phyloP scores from a whole-genome alignment of 2,113 vertebrate species.

The Stictonetta naevosa region DNA sequence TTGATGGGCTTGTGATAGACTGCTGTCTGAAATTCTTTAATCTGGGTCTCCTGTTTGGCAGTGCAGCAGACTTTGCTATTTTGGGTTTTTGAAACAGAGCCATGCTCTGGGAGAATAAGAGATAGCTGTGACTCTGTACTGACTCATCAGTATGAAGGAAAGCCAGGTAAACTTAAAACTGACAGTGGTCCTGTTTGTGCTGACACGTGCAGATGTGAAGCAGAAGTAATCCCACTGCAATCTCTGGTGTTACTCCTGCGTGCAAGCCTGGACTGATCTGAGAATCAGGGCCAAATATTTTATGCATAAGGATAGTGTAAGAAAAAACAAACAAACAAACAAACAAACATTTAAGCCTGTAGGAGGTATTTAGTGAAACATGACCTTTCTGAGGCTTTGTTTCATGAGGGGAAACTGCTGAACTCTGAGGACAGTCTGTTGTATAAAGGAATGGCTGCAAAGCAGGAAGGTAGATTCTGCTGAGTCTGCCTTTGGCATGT shows the following conservation, averaged over 20 bases:
- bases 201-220: not conserved
- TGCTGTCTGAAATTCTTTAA: conserved; percentile 75
- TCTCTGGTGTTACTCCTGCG: fast-evolving
- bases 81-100: conserved; percentile 70
- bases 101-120: conserved; percentile 51
- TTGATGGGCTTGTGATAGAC: conserved; percentile 75
- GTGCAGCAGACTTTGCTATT: conserved; percentile 72
- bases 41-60: conserved; percentile 73
- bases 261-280: not conserved
- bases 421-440: not conserved
- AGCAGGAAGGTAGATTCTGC: not conserved
- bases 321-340: not conserved
- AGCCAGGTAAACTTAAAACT: conserved; percentile 27
- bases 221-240: not conserved
- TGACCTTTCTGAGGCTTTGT: not conserved
- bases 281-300: not conserved
- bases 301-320: not conserved
- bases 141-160: conserved; percentile 60
- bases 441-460: not conserved
- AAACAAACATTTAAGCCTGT: not conserved
- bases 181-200: not conserved
- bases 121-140: conserved; percentile 45
- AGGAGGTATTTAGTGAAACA: not conserved
- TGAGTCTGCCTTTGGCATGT: not conserved
- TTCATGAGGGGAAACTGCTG: not conserved